Conservation (phyloP, 2,888 invertebrate genomes). For the Proisotoma minuta region DNA sequence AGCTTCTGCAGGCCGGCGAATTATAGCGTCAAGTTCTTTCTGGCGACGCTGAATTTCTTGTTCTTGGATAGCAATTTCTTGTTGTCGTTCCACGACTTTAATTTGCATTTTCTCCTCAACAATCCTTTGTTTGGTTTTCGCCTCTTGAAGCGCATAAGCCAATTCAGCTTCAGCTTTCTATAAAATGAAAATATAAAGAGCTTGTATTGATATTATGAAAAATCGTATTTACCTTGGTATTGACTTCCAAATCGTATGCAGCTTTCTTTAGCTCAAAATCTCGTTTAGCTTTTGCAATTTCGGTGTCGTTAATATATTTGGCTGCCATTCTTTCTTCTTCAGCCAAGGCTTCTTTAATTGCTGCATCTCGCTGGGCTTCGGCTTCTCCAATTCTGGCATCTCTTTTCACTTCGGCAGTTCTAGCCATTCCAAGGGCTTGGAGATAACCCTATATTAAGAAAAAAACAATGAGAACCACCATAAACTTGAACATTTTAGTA, state of each 20-base stretch:
- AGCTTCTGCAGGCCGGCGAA: conserved; percentile 72
- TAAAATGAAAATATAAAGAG: conserved; percentile 19
- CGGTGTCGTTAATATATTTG: conserved; percentile 84
- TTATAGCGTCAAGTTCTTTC: conserved; percentile 85
- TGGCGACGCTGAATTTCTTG: conserved; percentile 91
- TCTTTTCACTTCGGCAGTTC: conserved; percentile 89
- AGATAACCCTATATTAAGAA: conserved; percentile 68
- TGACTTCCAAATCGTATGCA: conserved; percentile 93
- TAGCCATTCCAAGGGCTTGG: conserved; percentile 88
- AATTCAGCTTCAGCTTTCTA: conserved; percentile 85
- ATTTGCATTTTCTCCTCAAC: conserved; percentile 98
- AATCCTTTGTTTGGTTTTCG: conserved; percentile 90
- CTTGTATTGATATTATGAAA: too few species aligned
- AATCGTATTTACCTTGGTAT: conserved; percentile 79
- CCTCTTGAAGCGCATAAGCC: conserved; percentile 88
- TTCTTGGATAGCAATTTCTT: conserved; percentile 91
- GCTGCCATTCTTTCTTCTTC: conserved; percentile 91
- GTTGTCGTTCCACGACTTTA: conserved; percentile 80
- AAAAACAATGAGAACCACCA: background rate
- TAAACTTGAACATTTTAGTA: background rate
- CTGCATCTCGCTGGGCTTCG: conserved; percentile 84
- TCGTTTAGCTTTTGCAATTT: conserved; percentile 92
- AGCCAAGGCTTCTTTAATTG: conserved; percentile 79
- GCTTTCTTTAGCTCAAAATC: conserved; percentile 97
- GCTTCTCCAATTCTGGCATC: conserved; percentile 97